phyloP scores from a whole-genome alignment of 1,140 invertebrate species.

The Brachionus asplanchnoidis region DNA sequence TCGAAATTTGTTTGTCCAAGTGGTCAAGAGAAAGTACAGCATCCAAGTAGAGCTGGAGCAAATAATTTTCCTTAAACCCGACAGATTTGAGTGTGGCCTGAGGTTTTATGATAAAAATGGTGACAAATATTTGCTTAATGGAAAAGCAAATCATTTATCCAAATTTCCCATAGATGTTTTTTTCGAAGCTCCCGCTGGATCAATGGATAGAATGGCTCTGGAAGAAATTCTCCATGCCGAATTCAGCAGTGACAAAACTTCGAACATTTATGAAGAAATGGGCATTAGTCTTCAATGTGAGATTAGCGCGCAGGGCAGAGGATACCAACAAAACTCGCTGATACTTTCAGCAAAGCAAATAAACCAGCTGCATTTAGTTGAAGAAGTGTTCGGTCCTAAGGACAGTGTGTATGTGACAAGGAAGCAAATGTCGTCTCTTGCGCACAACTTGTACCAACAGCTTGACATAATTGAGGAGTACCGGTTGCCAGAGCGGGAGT shows the following conservation, averaged over 20 bases:
- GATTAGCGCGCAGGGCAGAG: background rate
- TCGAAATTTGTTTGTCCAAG: background rate
- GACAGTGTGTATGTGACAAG: background rate
- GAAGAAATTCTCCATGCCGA: background rate
- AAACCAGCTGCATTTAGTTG: background rate
- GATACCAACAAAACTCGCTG: background rate
- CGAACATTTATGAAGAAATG: background rate
- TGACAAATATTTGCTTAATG: background rate
- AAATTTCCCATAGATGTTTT: background rate
- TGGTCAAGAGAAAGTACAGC: background rate
- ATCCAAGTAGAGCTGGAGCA: background rate
- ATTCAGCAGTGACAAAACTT: background rate
- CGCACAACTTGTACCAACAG: background rate
- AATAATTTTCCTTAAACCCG: background rate
- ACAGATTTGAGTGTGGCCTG: background rate
- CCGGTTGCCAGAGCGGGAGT: background rate
- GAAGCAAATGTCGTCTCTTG: background rate
- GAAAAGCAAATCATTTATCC: background rate
- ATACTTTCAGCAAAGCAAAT: background rate
- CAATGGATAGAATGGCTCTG: background rate
- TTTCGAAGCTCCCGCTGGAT: background rate
- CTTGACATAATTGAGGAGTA: background rate
- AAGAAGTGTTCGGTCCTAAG: background rate
- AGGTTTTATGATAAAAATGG: background rate
- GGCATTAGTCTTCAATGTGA: background rate